Evolutionary conservation across 2,113 vertebrate genomes (phyloP).

Genomic region (Narcine bancroftii): DNA sequence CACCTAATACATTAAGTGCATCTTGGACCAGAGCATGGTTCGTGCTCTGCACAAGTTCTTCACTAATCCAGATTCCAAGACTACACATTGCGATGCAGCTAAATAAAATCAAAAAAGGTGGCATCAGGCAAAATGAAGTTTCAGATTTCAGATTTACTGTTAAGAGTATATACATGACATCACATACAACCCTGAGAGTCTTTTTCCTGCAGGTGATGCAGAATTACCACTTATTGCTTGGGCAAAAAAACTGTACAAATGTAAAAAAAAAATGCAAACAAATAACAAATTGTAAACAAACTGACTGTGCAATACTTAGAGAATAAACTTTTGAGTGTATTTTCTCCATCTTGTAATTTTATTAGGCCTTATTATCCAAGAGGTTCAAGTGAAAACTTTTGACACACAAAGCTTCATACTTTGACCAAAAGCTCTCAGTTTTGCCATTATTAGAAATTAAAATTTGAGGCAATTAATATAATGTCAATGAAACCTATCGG

Average conservation of each 20-base stretch:
- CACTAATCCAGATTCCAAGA: slow-evolving; percentile 89
- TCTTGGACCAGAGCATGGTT: slow-evolving; percentile 81
- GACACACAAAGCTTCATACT: not conserved
- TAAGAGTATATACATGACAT: not conserved
- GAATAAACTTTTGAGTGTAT: too few species aligned
- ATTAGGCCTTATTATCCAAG: not conserved
- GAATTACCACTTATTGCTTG: too few species aligned
- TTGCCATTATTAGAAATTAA: not conserved
- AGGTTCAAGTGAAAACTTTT: not conserved
- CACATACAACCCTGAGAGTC: too few species aligned
- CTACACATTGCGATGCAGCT: slow-evolving; percentile 90
- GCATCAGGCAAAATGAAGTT: not conserved
- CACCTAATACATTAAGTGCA: slow-evolving; percentile 87
- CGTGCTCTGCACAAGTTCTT: slow-evolving; percentile 74
- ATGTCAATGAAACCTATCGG: not conserved
- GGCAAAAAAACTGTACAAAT: too few species aligned
- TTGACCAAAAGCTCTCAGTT: not conserved
- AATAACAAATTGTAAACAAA: too few species aligned
- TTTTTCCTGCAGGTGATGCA: too few species aligned
- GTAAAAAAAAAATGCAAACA: too few species aligned
- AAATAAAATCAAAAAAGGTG: slow-evolving; percentile 23
- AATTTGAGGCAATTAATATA: not conserved
- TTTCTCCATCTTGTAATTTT: not conserved
- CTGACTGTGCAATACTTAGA: too few species aligned
- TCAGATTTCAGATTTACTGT: not conserved